Evolutionary conservation across 2,888 invertebrate species (phyloP).

Genomic region (Reticulitermes lucifugus): DNA sequence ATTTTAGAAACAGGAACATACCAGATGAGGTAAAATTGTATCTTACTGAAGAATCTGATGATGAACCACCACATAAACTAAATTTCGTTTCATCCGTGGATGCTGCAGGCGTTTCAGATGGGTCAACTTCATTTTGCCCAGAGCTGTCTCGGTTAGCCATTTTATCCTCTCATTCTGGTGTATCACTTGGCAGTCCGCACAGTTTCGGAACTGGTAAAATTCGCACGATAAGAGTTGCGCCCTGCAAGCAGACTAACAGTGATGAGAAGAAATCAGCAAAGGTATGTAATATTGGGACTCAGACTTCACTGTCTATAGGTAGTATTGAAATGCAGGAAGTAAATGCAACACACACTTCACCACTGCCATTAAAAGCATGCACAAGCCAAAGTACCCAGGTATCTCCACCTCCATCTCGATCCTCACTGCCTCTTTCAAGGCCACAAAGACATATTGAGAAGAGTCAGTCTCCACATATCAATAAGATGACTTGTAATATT

Average conservation of each 20-base stretch:
- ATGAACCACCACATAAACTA: constrained; percentile 26
- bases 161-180: constrained; percentile 45
- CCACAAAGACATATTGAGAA: constrained; percentile 10
- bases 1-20: background rate
- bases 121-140: constrained; percentile 46
- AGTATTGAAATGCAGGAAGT: background rate
- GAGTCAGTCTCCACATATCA: background rate
- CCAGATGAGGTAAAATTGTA: constrained; percentile 34
- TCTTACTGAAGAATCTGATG: constrained; percentile 41
- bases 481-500: background rate
- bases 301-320: constrained; percentile 24
- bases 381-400: constrained; percentile 40
- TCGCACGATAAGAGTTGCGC: background rate
- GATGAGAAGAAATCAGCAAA: background rate
- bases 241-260: background rate
- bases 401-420: constrained; percentile 17
- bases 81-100: background rate
- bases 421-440: background rate
- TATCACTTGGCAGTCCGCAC: constrained; percentile 37
- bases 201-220: background rate
- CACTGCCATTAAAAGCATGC: background rate
- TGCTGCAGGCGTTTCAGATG: constrained; percentile 34
- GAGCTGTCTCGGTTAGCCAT: constrained; percentile 46
- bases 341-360: constrained; percentile 9
- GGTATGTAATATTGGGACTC: constrained; percentile 16